phyloP scores from a whole-genome alignment of 2,888 invertebrate genomes.

The Heliconius erato region DNA sequence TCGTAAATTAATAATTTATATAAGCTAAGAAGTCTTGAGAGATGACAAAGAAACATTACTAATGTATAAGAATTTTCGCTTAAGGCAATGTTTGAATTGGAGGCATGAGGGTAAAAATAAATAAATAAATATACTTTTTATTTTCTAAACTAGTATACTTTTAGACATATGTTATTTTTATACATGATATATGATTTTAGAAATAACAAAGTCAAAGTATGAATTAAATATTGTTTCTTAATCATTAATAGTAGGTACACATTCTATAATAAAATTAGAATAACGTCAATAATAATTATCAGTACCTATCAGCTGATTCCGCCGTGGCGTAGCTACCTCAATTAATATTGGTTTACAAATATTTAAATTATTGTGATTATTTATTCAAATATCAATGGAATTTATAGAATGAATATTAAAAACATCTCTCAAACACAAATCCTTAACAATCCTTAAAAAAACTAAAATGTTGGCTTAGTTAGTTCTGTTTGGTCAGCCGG shows the following conservation, averaged over 20 bases:
- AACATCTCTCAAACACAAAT: neutral
- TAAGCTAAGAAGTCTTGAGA: slow-evolving; percentile 48
- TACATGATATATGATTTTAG: neutral
- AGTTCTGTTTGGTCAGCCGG: neutral
- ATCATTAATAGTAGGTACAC: neutral
- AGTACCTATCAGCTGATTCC: neutral
- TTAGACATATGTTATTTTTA: neutral
- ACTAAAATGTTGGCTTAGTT: neutral
- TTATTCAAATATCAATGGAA: neutral
- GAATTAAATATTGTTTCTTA: slow-evolving; percentile 38
- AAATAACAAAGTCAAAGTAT: slow-evolving; percentile 1
- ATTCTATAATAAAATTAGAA: neutral
- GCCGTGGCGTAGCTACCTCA: neutral
- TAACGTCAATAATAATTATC: neutral
- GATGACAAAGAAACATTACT: slow-evolving; percentile 49
- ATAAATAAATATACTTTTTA: slow-evolving; percentile 36
- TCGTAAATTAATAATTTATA: slow-evolving; percentile 49
- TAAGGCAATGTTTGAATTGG: slow-evolving; percentile 44
- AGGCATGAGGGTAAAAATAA: slow-evolving; percentile 42
- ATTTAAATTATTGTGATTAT: neutral
- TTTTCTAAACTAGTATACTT: slow-evolving; percentile 25
- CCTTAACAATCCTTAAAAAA: neutral
- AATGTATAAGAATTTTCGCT: slow-evolving; percentile 46
- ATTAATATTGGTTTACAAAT: neutral
- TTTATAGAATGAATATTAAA: neutral